A percentile compares a stretch with the other conserved stretches of the same genome.
Evolutionary conservation across 2,797 vertebrate genomes (phyloP).

Genomic region (Ispidina picta): DNA sequence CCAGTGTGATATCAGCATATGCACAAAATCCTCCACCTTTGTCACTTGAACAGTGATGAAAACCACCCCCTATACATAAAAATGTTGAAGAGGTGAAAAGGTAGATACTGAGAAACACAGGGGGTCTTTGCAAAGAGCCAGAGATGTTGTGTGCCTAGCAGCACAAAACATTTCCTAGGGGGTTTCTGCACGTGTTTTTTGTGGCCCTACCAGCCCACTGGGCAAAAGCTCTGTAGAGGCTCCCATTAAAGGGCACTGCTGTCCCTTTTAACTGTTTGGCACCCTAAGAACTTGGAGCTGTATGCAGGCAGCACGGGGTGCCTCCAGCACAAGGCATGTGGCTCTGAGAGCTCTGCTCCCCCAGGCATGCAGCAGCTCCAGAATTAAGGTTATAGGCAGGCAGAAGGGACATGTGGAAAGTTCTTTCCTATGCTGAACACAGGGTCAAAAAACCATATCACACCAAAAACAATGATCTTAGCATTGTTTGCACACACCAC

Average conservation of each 20-base stretch:
- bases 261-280: background rate
- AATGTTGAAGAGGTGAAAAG: background rate
- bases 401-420: background rate
- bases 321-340: fast-evolving
- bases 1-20: conserved; percentile 93
- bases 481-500: background rate
- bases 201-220: background rate
- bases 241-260: background rate
- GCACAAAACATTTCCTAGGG: background rate
- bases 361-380: background rate
- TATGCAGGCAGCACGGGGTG: fast-evolving
- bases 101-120: background rate
- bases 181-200: background rate
- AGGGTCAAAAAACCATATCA: background rate
- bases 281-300: background rate
- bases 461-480: background rate
- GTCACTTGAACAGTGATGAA: conserved; percentile 95
- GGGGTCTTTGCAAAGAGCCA: background rate
- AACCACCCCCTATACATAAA: conserved; percentile 89
- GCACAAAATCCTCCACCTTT: conserved; percentile 96
- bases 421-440: background rate
- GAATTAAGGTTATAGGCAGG: background rate
- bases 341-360: background rate
- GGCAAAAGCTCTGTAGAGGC: background rate
- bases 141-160: background rate